Percentiles rank a stretch among this genome's conserved stretches.
These are phyloP conservation scores for Oreochromis aureus DNA, from an alignment of 2,113 vertebrate genomes.

Conservation along the genomic window DNA sequence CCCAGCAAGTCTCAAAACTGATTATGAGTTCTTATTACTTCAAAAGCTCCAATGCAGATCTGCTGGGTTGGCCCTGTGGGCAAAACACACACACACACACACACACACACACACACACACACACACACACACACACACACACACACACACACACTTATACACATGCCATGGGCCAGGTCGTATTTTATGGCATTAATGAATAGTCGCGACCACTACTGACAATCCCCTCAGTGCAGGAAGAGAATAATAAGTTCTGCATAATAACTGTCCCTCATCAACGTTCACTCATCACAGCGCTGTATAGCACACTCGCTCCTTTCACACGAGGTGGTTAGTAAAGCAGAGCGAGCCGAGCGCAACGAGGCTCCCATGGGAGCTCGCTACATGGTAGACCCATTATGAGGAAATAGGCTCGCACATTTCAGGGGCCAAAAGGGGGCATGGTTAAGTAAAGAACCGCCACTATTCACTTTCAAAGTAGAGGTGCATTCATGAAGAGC, in stretches of 20 bases:
- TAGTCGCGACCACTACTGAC: constrained; percentile 20
- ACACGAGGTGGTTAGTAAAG: constrained; percentile 18
- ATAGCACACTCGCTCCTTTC: not conserved
- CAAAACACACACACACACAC: not conserved
- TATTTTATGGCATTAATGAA: constrained; percentile 68
- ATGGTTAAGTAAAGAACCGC: constrained; percentile 64
- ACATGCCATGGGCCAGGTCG: not conserved
- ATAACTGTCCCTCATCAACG: constrained; percentile 62
- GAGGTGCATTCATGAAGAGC: not conserved
- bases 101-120: not conserved
- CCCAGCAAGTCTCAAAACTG: not conserved
- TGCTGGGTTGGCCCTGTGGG: not conserved
- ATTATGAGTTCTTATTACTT: constrained; percentile 7
- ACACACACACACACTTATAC: not conserved
- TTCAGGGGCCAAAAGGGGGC: constrained; percentile 63
- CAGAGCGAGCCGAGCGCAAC: not conserved
- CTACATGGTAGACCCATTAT: constrained; percentile 61
- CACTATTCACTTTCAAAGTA: constrained; percentile 51
- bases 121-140: not conserved
- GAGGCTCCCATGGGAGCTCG: constrained; percentile 48
- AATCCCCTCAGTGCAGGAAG: constrained; percentile 18
- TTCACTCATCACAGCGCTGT: constrained; percentile 38
- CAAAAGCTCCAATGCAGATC: not conserved
- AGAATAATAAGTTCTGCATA: constrained; percentile 61
- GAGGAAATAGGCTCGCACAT: constrained; percentile 48